Evolutionary conservation across 2,113 vertebrate genomes (phyloP).

Genomic region (Pholis gunnellus): DNA sequence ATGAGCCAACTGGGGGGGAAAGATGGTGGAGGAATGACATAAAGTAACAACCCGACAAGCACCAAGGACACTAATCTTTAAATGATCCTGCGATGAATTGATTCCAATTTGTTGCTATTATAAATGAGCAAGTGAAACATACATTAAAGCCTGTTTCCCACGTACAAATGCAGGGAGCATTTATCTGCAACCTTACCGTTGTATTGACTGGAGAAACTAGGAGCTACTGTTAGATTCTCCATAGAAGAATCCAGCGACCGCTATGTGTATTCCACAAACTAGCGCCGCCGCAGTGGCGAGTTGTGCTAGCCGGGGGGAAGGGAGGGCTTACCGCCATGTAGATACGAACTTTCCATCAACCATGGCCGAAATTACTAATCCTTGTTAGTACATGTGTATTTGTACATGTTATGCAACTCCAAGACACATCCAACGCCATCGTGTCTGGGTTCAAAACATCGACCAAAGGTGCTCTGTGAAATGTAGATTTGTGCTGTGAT

Average conservation of each 20-base stretch:
- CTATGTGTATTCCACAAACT: too few species aligned
- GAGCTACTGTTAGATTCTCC: not conserved
- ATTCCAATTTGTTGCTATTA: not conserved
- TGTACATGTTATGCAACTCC: too few species aligned
- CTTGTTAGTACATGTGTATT: too few species aligned
- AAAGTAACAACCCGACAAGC: not conserved
- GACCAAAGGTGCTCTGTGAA: too few species aligned
- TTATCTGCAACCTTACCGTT: not conserved
- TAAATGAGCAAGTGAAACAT: not conserved
- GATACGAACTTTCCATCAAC: too few species aligned
- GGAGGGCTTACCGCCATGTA: too few species aligned
- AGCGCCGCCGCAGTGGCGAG: too few species aligned
- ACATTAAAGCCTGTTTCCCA: not conserved
- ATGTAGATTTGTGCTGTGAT: not conserved
- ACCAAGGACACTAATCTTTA: not conserved
- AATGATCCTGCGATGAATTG: not conserved
- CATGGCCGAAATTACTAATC: too few species aligned
- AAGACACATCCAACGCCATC: too few species aligned
- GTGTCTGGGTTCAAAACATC: too few species aligned
- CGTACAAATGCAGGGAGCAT: not conserved
- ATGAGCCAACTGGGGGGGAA: not conserved
- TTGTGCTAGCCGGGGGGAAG: too few species aligned
- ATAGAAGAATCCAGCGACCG: not conserved
- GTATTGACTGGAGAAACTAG: not conserved
- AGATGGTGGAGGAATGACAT: constrained; percentile 7